Evolutionary conservation across 2,888 invertebrate genomes (phyloP), one percentile per base, ranked within the genome.

Genomic region (Colostygia pectinataria): DNA sequence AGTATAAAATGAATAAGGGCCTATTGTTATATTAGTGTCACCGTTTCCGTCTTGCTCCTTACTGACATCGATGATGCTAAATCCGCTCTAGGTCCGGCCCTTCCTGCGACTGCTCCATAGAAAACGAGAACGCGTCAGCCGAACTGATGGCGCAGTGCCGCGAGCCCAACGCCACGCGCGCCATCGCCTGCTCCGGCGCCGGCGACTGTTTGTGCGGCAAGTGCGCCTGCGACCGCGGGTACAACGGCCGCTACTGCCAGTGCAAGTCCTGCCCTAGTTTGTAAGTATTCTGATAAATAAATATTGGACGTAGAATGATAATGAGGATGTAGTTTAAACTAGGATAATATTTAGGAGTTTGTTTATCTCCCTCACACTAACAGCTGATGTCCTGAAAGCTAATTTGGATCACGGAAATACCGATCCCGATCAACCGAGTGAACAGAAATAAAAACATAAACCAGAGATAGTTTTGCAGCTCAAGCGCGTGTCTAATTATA

Each of bases 191-290:
- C 69, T 93, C 94, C 0, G 93, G 93, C 46, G 92, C 92, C 3
- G 97, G 97, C 0, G 93, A 93, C 57, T 97, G 97, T 72, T 83
- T 93, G 32, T 97, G 96, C 70, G 95, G 96, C 23, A 82, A 80
- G 47, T 97, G 97, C 73, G 80, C 83, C 14, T 97, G 97, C 70
- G 92, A 93, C 66, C 61, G 66, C 0, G 93, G 92, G 1, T 92
- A 79, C 61, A 85, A 68, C 39, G 94, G 94, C 9, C 78, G 85
- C 13, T 94, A 81, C 68, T 94, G 94, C 64, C 92, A 94, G 73
- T 94, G 93, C 68, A 83, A 83, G 28, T 80, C 89, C 0, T 94
- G 94, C 59, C 83, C 88, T 10, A 88, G 80, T 59, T 54, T 74
- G 92, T 92, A 55, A 77, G 83, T 78, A 48, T 15, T 4, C 15